These are phyloP conservation scores for Poeciliopsis turneri DNA, from an alignment of 2,797 vertebrate genomes.

Conservation along the genomic window DNA sequence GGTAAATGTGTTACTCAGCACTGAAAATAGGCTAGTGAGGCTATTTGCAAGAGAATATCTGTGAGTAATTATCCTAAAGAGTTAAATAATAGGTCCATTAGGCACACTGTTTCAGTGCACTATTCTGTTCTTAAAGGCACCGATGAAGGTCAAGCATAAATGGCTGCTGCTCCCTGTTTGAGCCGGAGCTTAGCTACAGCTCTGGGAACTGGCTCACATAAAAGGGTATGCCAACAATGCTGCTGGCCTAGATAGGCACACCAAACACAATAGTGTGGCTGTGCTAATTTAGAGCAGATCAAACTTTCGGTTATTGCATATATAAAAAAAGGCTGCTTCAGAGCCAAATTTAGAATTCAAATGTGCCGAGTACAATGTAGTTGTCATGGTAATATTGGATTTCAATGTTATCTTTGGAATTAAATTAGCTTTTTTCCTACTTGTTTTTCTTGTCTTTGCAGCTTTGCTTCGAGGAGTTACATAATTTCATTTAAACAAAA, in stretches of 20 bases:
- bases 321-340: conserved; percentile 38
- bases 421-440: not conserved
- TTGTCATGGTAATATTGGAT: not conserved
- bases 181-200: conserved; percentile 62
- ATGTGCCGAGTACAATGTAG: conserved; percentile 34
- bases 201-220: conserved; percentile 61
- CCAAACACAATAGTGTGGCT: conserved; percentile 56
- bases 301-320: conserved; percentile 46
- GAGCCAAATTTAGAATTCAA: conserved; percentile 39
- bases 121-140: conserved; percentile 56
- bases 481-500: not conserved
- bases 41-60: conserved; percentile 32
- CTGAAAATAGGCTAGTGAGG: conserved; percentile 16
- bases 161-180: conserved; percentile 52
- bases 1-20: conserved; percentile 1
- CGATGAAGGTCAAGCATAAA: conserved; percentile 78
- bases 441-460: not conserved
- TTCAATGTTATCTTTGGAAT: not conserved
- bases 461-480: not conserved
- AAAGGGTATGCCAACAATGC: conserved; percentile 71
- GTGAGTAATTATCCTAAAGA: conserved; percentile 58
- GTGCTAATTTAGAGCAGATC: conserved; percentile 61
- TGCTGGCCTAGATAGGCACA: conserved; percentile 67
- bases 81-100: conserved; percentile 65
- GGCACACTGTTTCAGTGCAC: conserved; percentile 42